Evolutionary conservation across 2,888 invertebrate genomes (phyloP).

Genomic region (Hermodice carunculata): DNA sequence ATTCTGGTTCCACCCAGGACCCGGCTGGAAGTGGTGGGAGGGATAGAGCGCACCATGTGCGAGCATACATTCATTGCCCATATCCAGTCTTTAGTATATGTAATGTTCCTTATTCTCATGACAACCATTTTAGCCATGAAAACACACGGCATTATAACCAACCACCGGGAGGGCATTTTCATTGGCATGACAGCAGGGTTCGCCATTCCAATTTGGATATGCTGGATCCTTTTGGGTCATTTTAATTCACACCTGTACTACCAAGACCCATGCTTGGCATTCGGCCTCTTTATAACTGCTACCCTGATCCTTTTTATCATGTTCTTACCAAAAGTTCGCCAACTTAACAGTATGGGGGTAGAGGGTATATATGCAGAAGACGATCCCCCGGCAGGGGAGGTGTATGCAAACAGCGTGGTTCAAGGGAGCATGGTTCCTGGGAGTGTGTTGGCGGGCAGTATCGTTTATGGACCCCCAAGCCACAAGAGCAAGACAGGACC

Average conservation of each 20-base stretch:
- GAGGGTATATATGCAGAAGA: constrained; percentile 76
- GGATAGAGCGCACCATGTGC: constrained; percentile 51
- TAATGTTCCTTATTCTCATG: constrained; percentile 86
- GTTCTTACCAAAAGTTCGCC: constrained; percentile 91
- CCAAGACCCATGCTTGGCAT: constrained; percentile 82
- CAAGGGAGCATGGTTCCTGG: constrained; percentile 46
- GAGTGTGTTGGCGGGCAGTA: constrained; percentile 4
- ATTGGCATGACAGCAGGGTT: constrained; percentile 90
- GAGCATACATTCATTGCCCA: constrained; percentile 71
- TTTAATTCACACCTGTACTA: constrained; percentile 61
- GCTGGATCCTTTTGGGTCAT: constrained; percentile 77
- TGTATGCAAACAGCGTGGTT: constrained; percentile 40
- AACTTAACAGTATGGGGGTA: constrained; percentile 91
- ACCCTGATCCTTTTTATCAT: constrained; percentile 90
- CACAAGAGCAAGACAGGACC: constrained; percentile 50
- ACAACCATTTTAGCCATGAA: constrained; percentile 88
- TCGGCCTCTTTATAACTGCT: constrained; percentile 88
- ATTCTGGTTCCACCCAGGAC: constrained; percentile 66
- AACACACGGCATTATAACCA: constrained; percentile 88
- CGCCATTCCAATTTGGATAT: constrained; percentile 80
- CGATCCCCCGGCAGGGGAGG: constrained; percentile 38
- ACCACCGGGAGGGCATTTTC: constrained; percentile 92
- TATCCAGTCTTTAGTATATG: constrained; percentile 83
- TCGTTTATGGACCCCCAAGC: constrained; percentile 53
- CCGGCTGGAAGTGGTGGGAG: constrained; percentile 40